These are phyloP conservation scores for Pimpla rufipes DNA, from an alignment of 2,888 invertebrate genomes.

Conservation along the genomic window DNA sequence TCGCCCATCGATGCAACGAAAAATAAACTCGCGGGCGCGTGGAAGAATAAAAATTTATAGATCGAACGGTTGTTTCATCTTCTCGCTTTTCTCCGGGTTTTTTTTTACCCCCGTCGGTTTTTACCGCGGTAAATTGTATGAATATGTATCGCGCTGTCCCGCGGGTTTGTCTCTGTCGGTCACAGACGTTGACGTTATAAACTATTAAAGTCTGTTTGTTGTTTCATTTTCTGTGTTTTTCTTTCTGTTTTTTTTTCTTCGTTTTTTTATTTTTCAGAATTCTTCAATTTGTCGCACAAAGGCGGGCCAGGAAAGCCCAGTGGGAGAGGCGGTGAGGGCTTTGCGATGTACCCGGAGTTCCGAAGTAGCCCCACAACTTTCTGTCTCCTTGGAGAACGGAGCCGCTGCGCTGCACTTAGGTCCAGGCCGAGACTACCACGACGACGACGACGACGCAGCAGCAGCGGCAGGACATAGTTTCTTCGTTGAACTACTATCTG, in stretches of 20 bases:
- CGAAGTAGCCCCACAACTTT: conserved; percentile 75
- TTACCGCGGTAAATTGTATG: not conserved
- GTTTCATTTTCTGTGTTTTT: conserved; percentile 30
- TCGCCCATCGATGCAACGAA: not conserved
- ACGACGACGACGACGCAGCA: not conserved
- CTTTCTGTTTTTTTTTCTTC: conserved; percentile 31
- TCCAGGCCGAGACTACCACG: not conserved
- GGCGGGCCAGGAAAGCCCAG: conserved; percentile 30
- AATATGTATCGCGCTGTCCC: not conserved
- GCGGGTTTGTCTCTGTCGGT: not conserved
- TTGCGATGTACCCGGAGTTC: conserved; percentile 73
- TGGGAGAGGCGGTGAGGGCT: conserved; percentile 67
- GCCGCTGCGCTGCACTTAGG: conserved; percentile 70
- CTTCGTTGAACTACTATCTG: conserved; percentile 69
- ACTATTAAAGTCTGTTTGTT: not conserved
- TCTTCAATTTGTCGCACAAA: not conserved
- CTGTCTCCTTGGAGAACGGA: conserved; percentile 68
- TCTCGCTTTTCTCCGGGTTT: not conserved
- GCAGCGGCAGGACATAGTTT: conserved; percentile 22
- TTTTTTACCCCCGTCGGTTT: not conserved
- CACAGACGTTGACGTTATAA: not conserved
- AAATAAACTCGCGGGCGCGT: not conserved
- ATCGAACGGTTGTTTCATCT: conserved; percentile 13
- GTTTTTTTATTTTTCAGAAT: too few relatives aligned
- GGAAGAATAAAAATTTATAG: conserved; percentile 22